These are phyloP conservation scores for Sorex maritimensis DNA, from an alignment of 2,797 vertebrate species.

Conservation along the genomic window DNA sequence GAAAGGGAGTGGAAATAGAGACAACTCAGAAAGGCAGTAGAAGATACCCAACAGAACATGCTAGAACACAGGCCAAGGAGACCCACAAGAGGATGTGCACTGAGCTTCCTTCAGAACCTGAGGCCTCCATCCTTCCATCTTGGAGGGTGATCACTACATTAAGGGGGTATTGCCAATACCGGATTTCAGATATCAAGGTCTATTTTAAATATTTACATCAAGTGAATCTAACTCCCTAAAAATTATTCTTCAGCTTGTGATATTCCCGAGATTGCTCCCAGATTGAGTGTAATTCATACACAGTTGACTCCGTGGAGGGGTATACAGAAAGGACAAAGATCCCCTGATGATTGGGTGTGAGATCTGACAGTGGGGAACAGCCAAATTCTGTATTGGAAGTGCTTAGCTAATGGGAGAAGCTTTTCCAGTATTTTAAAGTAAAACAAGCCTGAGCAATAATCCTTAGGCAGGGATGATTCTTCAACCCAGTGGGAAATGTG, in stretches of 20 bases:
- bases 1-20: background rate
- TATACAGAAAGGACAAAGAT: too few species aligned
- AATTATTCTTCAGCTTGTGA: background rate
- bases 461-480: background rate
- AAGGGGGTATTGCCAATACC: background rate
- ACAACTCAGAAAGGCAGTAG: background rate
- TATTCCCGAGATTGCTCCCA: background rate
- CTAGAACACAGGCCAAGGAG: background rate
- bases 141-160: background rate
- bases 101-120: background rate
- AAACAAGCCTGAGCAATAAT: background rate
- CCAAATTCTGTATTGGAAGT: background rate
- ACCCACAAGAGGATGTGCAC: background rate
- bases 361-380: background rate
- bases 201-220: conserved; percentile 12
- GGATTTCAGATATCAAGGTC: background rate
- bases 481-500: background rate
- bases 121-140: background rate
- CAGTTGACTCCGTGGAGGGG: background rate
- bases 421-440: background rate
- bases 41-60: background rate
- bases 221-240: background rate
- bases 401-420: background rate
- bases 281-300: too few species aligned
- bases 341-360: background rate